Conservation (phyloP, 1,140 invertebrate species). For the Chironomus tepperi region DNA sequence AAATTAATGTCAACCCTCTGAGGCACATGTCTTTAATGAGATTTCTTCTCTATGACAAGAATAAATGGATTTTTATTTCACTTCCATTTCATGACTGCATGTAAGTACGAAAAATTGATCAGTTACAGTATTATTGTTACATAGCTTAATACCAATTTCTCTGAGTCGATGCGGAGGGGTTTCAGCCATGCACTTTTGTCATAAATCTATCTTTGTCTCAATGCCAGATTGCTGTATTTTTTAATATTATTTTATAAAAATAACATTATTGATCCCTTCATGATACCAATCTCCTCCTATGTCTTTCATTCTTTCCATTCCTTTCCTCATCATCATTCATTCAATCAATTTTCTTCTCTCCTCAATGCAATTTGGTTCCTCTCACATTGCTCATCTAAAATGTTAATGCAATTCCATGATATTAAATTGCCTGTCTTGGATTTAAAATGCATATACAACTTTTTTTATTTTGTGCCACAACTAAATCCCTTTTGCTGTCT, state of each 20-base stretch:
- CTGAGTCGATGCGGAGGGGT: not conserved
- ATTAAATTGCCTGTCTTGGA: constrained; percentile 12
- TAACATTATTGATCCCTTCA: constrained; percentile 19
- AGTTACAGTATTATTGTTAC: not conserved
- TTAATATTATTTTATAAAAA: not conserved
- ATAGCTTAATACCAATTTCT: too few relatives aligned
- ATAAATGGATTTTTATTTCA: constrained; percentile 9
- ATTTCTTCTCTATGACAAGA: constrained; percentile 17
- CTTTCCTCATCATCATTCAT: too few relatives aligned
- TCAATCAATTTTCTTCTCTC: too few relatives aligned
- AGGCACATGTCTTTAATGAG: constrained; percentile 22
- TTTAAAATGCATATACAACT: not conserved
- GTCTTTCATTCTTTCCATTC: not conserved
- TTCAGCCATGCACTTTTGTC: constrained; percentile 17
- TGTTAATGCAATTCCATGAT: not conserved
- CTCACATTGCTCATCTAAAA: not conserved
- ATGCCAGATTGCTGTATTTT: not conserved
- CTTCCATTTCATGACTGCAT: not conserved
- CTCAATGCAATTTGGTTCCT: too few relatives aligned
- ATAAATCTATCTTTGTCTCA: constrained; percentile 19
- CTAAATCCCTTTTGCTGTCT: not conserved
- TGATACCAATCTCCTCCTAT: constrained; percentile 9
- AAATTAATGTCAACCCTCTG: constrained; percentile 21
- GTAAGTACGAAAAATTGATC: not conserved
- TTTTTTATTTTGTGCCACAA: not conserved